Base-by-base conservation (phyloP, 2,797 vertebrate genomes). In the Hydrocynus forskahlii region DNA sequence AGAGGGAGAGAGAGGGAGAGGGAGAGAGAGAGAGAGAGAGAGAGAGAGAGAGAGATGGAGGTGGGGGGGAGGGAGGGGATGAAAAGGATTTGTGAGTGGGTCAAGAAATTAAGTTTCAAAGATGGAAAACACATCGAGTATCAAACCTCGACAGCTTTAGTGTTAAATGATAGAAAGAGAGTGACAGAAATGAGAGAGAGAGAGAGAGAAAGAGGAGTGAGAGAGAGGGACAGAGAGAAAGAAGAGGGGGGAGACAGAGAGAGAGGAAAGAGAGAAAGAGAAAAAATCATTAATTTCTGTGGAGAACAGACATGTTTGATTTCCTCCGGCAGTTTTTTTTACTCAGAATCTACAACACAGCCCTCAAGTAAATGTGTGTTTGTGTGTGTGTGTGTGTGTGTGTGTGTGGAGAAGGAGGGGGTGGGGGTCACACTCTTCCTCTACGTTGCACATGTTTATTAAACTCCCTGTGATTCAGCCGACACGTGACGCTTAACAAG, bases 121-220 rank as follows among this genome's bases (percentile, higher is more conserved):
- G n/a, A n/a, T n/a, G n/a, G n/a, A n/a, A n/a, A n/a, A n/a, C n/a
- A n/a, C n/a, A n/a, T n/a, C n/a, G n/a, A n/a, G n/a, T n/a, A n/a
- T n/a, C n/a, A n/a, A n/a, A n/a, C n/a, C n/a, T n/a, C n/a, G n/a
- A n/a, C n/a, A n/a, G n/a, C n/a, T n/a, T n/a, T n/a, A n/a, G n/a
- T n/a, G n/a, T n/a, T n/a, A 8, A 79, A 54, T 59, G 73, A 85
- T 75, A 74, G 38, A 60, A 17, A 12, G 66, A 50, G 40, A 60
- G 78, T 86, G 83, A 79, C 79, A 83, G 89, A 83, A 54, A 12
- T 75, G 80, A 80, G 79, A 74, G 59, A 69, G 76, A 81, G 80
- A 85, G 81, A 86, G 77, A 78, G 89, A 85, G 77, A 75, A 63
- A 86, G 76, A 63, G 82, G 50, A 54, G 12, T 16, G 2, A 45